Percentiles rank a stretch among this genome's conserved stretches.
phyloP scores from a whole-genome alignment of 2,888 invertebrate species.

The Tetranychus piercei region DNA sequence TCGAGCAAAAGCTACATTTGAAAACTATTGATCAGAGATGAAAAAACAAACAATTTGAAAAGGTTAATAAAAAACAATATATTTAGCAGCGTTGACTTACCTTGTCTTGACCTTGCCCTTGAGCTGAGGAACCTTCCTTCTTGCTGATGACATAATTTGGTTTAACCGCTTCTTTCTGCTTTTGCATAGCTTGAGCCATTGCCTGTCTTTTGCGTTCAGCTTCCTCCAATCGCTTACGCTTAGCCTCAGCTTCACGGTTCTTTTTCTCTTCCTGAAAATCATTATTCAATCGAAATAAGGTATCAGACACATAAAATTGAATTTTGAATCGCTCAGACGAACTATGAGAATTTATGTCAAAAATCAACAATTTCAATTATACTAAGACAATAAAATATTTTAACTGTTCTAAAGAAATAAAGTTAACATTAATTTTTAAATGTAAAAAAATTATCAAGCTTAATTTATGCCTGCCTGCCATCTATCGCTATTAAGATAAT shows the following conservation, averaged over 20 bases:
- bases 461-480: too few species aligned
- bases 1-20: conserved; percentile 1
- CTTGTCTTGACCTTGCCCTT: background rate
- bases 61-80: background rate
- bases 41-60: background rate
- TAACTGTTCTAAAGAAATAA: too few species aligned
- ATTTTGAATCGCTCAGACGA: background rate
- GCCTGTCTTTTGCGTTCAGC: conserved; percentile 86
- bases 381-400: too few species aligned
- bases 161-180: conserved; percentile 30
- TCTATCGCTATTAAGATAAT: too few species aligned
- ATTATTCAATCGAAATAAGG: background rate
- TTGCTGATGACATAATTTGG: conserved; percentile 31
- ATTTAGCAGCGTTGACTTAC: background rate
- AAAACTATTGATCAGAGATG: background rate
- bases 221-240: conserved; percentile 77
- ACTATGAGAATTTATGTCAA: too few species aligned
- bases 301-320: background rate
- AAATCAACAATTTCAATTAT: too few species aligned
- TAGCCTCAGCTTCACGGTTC: conserved; percentile 81
- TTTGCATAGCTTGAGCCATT: conserved; percentile 76
- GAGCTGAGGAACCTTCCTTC: conserved; percentile 25
- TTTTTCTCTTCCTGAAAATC: conserved; percentile 58
- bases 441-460: too few species aligned
- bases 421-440: too few species aligned